Base-by-base conservation (phyloP, 2,797 vertebrate genomes). In the Diceros bicornis region DNA sequence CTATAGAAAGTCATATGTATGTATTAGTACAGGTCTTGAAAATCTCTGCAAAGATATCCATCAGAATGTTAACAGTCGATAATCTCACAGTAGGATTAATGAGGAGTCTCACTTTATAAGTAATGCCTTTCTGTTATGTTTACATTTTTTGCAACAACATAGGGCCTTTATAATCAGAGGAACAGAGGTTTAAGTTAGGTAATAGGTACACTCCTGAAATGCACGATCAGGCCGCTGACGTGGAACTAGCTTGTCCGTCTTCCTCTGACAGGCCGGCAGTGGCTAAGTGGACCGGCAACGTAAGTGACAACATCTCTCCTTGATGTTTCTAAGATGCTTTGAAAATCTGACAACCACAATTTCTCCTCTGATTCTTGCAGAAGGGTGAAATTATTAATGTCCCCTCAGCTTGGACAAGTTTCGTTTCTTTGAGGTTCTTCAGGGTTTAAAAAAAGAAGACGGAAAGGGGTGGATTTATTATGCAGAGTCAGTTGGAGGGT, bases 391-490 rank as follows among this genome's bases (percentile, higher is more conserved):
- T 96, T 92, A 90, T 92, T 68, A 71, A 61, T 95, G 37, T 87
- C 8, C 29, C 23, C 41, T 97, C 4, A 75, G 9, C 0, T 72
- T 21, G 50, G 72, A 37, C 2, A n/a, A 3, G 2, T 84, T 66
- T 97, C 32, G n/a, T 94, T 93, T 52, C 81, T 97, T 69, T 96
- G 50, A 93, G n/a, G 6, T 96, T 89, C 62, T 92, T 41, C 34
- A 71, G 94, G 78, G n/a, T 79, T 75, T 44, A 61, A 52, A 23
- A n/a, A 94, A 59, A 59, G 12, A 64, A 37, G 6, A 25, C 8
- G 0, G 11, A 27, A 16, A 11, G 11, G 50, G 57, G 27, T 0
- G 0, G n/a, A 25, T 21, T 89, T 18, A 16, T 96, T 81, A 8
- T 62, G 3, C 8, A 78, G 1, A 50, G 6, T 78, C 62, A 50